Conservation (phyloP, 1,140 invertebrate genomes). For the Paraescarpia echinospica region DNA sequence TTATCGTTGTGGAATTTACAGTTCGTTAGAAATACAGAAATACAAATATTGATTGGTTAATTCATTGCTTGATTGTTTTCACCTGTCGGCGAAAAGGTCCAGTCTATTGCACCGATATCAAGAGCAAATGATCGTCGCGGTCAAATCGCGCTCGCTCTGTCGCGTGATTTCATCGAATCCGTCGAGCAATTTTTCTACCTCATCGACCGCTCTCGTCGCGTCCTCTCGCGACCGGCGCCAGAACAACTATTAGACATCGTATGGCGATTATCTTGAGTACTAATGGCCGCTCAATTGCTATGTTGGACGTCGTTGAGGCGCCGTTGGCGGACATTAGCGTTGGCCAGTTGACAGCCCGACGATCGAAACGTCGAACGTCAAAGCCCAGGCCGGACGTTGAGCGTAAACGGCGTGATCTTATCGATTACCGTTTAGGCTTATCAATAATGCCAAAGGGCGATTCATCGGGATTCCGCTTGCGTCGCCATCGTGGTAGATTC, state of each 20-base stretch:
- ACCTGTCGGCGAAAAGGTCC: background rate
- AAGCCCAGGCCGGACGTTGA: background rate
- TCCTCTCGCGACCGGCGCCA: background rate
- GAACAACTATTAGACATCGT: background rate
- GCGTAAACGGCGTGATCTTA: background rate
- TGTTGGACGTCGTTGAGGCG: background rate
- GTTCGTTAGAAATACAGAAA: too few relatives aligned
- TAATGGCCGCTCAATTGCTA: background rate
- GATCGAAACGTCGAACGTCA: background rate
- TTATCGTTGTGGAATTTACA: too few relatives aligned
- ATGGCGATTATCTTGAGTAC: background rate
- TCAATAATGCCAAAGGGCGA: background rate
- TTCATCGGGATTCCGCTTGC: background rate
- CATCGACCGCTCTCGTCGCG: background rate
- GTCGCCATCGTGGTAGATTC: background rate
- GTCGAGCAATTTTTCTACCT: background rate
- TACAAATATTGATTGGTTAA: too few relatives aligned
- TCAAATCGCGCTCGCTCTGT: background rate
- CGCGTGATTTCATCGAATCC: background rate
- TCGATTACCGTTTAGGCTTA: background rate
- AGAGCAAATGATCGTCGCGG: background rate
- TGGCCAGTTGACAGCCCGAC: background rate
- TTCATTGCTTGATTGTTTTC: background rate
- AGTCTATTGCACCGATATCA: background rate
- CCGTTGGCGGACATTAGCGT: background rate